Evolutionary conservation across 2,113 vertebrate species (phyloP).

Genomic region (Bucco capensis): DNA sequence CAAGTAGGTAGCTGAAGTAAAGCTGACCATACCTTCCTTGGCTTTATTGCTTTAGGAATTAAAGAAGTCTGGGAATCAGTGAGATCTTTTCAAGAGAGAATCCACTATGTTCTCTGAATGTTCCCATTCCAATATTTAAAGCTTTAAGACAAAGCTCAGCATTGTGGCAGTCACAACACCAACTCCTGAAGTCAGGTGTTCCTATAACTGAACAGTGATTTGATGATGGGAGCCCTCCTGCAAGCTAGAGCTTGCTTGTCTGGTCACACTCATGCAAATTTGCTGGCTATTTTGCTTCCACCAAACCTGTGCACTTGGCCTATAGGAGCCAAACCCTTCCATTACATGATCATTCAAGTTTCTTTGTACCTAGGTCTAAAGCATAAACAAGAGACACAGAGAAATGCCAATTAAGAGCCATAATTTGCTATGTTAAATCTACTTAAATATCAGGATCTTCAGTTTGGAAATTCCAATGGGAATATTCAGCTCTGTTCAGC

Average conservation of each 20-base stretch:
- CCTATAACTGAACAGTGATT: background rate
- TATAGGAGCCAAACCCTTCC: background rate
- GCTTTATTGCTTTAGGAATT: background rate
- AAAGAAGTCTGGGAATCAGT: background rate
- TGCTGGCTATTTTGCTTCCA: background rate
- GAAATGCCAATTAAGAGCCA: background rate
- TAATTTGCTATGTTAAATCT: background rate
- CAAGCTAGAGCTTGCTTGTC: background rate
- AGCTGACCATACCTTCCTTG: background rate
- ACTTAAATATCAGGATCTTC: background rate
- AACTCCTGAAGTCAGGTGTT: background rate
- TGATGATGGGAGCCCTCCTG: background rate
- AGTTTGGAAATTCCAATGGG: background rate
- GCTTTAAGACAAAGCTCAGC: background rate
- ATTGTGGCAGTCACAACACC: background rate
- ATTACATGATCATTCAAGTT: background rate
- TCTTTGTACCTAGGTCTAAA: background rate
- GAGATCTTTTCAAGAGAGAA: background rate
- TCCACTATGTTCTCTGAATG: background rate
- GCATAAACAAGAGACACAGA: background rate
- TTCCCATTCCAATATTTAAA: background rate
- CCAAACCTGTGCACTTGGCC: background rate
- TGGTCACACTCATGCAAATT: background rate
- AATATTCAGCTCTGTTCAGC: constrained; percentile 5
- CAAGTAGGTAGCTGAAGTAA: background rate